A percentile compares a stretch with the other conserved stretches of the same genome.
Conservation (phyloP, 2,888 invertebrate genomes). For the Campoplex nolae region DNA sequence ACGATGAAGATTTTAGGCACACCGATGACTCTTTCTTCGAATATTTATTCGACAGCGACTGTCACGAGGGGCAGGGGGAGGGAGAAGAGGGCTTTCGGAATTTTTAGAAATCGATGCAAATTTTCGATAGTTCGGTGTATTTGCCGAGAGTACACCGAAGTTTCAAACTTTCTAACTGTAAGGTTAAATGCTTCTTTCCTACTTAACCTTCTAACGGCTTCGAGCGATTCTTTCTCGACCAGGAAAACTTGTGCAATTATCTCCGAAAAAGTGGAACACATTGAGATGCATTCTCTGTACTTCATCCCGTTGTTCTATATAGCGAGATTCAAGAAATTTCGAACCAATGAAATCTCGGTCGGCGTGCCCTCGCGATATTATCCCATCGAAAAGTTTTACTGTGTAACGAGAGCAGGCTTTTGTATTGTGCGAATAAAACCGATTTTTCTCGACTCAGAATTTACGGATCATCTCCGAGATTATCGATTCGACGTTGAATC, state of each 20-base stretch:
- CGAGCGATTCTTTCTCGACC: not conserved
- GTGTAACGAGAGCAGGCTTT: not conserved
- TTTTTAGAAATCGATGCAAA: conserved; percentile 15
- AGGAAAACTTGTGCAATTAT: conserved; percentile 14
- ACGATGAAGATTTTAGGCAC: not conserved
- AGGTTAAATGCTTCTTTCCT: not conserved
- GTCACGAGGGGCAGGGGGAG: not conserved
- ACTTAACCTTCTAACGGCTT: not conserved
- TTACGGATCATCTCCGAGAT: too few species aligned
- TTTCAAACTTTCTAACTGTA: not conserved
- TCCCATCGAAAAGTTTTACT: not conserved
- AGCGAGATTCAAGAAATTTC: not conserved
- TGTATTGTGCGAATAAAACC: not conserved
- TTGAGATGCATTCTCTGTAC: not conserved
- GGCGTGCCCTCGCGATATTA: not conserved
- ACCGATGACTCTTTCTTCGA: too few species aligned
- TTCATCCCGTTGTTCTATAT: not conserved
- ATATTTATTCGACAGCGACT: not conserved
- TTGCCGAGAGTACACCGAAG: not conserved
- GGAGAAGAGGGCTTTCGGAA: not conserved
- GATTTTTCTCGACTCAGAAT: too few species aligned
- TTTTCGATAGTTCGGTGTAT: not conserved
- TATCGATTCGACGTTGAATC: too few species aligned
- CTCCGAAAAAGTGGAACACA: conserved; percentile 15
- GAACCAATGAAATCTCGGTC: not conserved